Percentiles rank a stretch among this genome's conserved stretches.
phyloP scores from a whole-genome alignment of 2,797 vertebrate genomes.

The Argya squamiceps region DNA sequence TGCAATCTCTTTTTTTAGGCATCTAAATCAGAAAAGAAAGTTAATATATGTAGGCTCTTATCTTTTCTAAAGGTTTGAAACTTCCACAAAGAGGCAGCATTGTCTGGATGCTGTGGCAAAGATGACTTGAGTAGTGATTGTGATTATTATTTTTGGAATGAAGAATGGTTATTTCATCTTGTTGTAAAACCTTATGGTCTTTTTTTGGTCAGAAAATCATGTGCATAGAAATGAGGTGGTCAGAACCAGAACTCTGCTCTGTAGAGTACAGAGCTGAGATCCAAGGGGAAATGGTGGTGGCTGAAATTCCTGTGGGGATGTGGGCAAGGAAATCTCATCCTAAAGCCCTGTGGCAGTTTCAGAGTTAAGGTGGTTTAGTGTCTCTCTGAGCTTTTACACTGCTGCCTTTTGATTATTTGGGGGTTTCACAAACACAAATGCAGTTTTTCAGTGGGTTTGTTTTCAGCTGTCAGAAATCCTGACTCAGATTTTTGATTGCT shows the following conservation, averaged over 20 bases:
- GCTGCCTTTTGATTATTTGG: not conserved
- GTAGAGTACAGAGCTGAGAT: not conserved
- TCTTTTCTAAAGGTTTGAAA: not conserved
- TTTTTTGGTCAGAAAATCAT: not conserved
- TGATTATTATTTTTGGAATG: not conserved
- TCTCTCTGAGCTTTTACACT: not conserved
- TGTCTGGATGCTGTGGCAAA: not conserved
- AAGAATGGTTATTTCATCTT: not conserved
- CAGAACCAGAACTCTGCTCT: not conserved
- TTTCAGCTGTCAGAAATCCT: not conserved
- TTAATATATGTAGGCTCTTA: not conserved
- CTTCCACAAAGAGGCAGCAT: not conserved
- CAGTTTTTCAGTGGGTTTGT: not conserved
- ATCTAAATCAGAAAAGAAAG: not conserved
- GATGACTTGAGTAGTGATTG: not conserved
- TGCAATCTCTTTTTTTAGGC: not conserved
- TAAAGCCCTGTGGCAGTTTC: not conserved
- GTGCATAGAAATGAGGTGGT: not conserved
- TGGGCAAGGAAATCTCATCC: not conserved
- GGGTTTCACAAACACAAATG: not conserved
- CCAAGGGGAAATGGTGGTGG: not conserved
- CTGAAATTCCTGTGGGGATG: not conserved
- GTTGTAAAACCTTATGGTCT: not conserved
- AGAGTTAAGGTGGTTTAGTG: not conserved
- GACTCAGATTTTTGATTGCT: not conserved